Percentiles rank a stretch among this genome's conserved stretches.
These are phyloP conservation scores for Pollenia griseotomentosa DNA, from an alignment of 2,888 invertebrate genomes.

Conservation along the genomic window DNA sequence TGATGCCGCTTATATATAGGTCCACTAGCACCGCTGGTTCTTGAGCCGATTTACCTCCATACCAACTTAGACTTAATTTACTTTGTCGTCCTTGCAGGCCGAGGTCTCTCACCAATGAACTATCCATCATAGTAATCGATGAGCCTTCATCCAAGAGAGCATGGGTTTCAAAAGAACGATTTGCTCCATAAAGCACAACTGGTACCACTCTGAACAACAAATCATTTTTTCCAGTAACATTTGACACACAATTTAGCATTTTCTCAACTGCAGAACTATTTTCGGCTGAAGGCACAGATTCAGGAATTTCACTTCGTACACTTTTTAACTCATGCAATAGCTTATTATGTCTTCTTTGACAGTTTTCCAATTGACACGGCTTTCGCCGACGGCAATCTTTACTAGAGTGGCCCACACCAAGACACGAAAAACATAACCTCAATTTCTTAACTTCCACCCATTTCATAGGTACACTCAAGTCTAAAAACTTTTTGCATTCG, in stretches of 20 bases:
- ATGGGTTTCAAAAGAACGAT: slow-evolving; percentile 7
- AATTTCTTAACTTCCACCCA: too few species aligned
- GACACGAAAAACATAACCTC: background rate
- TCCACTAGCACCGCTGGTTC: background rate
- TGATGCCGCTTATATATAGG: too few species aligned
- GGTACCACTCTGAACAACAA: too few species aligned
- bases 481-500: slow-evolving; percentile 30
- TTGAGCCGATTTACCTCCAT: slow-evolving; percentile 56
- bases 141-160: background rate
- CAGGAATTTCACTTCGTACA: too few species aligned
- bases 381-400: background rate
- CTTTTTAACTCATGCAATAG: too few species aligned
- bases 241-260: background rate
- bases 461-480: background rate
- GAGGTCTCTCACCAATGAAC: slow-evolving; percentile 46
- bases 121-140: slow-evolving; percentile 41
- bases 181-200: slow-evolving; percentile 46
- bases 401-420: background rate
- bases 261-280: background rate
- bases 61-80: slow-evolving; percentile 66
- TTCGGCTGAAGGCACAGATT: background rate
- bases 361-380: background rate
- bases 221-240: too few species aligned
- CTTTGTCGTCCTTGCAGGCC: slow-evolving; percentile 39
- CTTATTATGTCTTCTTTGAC: too few species aligned